Conservation (phyloP, 2,888 invertebrate genomes). For the Ophion obscuratus region DNA sequence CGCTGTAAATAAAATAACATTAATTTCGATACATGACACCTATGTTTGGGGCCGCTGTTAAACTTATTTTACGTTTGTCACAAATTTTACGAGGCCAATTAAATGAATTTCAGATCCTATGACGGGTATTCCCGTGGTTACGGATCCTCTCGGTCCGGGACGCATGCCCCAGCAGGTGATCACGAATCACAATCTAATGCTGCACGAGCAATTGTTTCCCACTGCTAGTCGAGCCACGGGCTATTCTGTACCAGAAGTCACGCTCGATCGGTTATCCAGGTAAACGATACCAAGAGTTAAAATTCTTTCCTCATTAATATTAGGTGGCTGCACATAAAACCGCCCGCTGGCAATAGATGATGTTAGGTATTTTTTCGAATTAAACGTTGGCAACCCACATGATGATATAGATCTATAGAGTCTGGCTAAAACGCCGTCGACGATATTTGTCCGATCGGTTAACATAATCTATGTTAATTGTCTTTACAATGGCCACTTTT, state of each 20-base stretch:
- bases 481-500: no score
- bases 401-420: no score
- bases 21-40: background rate
- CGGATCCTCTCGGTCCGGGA: slow-evolving; percentile 80
- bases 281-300: slow-evolving; percentile 61
- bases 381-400: no score
- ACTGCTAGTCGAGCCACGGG: slow-evolving; percentile 83
- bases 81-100: background rate
- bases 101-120: slow-evolving; percentile 86
- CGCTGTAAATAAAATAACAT: background rate
- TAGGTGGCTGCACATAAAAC: no score
- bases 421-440: no score
- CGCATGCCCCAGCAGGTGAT: slow-evolving; percentile 85
- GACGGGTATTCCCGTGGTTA: slow-evolving; percentile 89
- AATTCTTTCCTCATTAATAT: no score
- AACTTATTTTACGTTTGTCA: background rate
- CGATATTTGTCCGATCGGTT: no score
- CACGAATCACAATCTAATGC: slow-evolving; percentile 90
- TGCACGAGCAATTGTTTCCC: slow-evolving; percentile 91
- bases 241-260: slow-evolving; percentile 80
- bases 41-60: background rate
- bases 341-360: no score
- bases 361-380: background rate
- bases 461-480: no score
- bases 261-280: slow-evolving; percentile 81